A percentile compares a stretch with the other conserved stretches of the same genome.
phyloP scores from a whole-genome alignment of 2,797 vertebrate species.

The Nothura maculosa region DNA sequence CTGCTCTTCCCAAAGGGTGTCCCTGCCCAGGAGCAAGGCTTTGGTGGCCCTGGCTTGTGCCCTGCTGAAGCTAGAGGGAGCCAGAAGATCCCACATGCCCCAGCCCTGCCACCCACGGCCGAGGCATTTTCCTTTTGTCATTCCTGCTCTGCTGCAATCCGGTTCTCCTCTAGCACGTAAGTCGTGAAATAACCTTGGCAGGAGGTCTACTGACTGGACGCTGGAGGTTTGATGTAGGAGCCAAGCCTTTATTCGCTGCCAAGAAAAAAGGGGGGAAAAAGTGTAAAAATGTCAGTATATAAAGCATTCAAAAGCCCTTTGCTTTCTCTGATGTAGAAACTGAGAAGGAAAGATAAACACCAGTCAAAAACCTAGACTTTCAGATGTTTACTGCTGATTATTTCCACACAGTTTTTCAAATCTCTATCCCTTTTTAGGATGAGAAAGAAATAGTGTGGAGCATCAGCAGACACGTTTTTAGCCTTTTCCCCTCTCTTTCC shows the following conservation, averaged over 20 bases:
- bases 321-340: background rate
- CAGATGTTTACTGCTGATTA: background rate
- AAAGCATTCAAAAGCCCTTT: slow-evolving; percentile 19
- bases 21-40: background rate
- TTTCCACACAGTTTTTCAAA: slow-evolving; percentile 1
- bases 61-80: background rate
- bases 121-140: background rate
- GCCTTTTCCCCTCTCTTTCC: background rate
- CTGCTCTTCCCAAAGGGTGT: background rate
- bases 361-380: background rate
- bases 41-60: background rate
- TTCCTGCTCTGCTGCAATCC: background rate
- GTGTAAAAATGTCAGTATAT: background rate
- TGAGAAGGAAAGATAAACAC: slow-evolving; percentile 7
- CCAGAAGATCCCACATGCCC: background rate
- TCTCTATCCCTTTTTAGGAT: background rate
- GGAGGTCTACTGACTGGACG: background rate
- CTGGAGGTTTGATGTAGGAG: background rate
- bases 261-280: background rate
- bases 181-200: background rate
- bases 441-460: background rate
- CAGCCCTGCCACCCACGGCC: background rate
- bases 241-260: background rate
- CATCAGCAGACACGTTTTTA: background rate
- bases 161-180: background rate